Conservation (phyloP, 2,113 vertebrate genomes). For the Albula goreensis region DNA sequence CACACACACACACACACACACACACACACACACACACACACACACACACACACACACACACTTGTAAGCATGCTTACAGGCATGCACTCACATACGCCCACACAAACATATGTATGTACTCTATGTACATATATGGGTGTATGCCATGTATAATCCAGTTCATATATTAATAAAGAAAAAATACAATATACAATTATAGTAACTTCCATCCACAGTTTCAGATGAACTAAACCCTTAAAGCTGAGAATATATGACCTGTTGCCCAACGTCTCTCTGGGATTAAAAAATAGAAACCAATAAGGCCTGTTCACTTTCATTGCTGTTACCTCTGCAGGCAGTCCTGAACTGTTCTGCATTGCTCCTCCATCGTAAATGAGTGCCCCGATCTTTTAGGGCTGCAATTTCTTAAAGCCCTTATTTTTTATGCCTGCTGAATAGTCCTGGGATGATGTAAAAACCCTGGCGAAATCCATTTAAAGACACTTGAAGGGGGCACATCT, state of each 20-base stretch:
- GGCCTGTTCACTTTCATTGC: not conserved
- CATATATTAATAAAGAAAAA: no score
- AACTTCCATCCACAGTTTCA: not conserved
- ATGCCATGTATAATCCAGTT: not conserved
- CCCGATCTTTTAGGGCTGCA: not conserved
- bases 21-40: no score
- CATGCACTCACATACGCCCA: no score
- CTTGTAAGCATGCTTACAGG: no score
- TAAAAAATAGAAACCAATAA: slow-evolving; percentile 2
- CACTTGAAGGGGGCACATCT: slow-evolving; percentile 30
- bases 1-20: no score
- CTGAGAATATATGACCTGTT: not conserved
- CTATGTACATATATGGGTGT: no score
- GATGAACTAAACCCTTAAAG: not conserved
- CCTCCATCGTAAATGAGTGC: not conserved
- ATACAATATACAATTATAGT: not conserved
- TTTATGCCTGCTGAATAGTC: not conserved
- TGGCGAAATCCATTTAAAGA: slow-evolving; percentile 18
- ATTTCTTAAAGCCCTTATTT: not conserved
- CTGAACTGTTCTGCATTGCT: not conserved
- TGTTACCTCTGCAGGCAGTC: not conserved
- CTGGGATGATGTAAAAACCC: not conserved
- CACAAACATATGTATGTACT: no score
- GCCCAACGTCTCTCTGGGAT: not conserved
- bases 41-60: no score